Base-by-base conservation (phyloP, 1,140 invertebrate species). In the Leguminivora glycinivorella region DNA sequence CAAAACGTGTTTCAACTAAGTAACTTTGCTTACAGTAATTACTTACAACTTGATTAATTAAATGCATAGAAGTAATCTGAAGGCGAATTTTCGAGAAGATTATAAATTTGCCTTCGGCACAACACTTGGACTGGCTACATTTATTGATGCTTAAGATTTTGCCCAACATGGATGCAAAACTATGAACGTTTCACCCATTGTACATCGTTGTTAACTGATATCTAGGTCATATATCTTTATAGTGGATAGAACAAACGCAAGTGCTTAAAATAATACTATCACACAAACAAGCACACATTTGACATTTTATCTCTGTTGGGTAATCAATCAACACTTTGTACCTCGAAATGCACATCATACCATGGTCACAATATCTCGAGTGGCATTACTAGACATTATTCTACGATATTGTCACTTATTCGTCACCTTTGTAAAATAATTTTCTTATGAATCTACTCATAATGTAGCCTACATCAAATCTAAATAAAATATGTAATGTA, bases 301-400 rank as follows among this genome's bases (percentile, higher is more conserved):
- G 17, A 63, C 58, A 63, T 43, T 17, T 43, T 17, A 63, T 60
- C 31, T 40, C 17, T 70, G 68, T 75, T 66, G 72, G 72, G 66
- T 73, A 75, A 67, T 24, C 72, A 71, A 66, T 80, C 60, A 72
- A 74, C 77, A 80, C 66, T 88, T 88, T 88, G 86, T 87, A 88
- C 86, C 80, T 77, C 74, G 75, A 88, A 87, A 86, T 87, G 80
- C 82, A 81, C 60, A 67, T 68, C 74, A 73, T 79, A 75, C 75
- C 66, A 77, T 76, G 76, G 77, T 80, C 78, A 83, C 73, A 76
- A 67, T 68, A 56, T 68, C 71, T 69, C 70, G 67, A 72, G 75
- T 70, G 68, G 69, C 68, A 76, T 74, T 76, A 78, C 17, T 31
- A 67, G 26, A 31, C 12, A 31, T 14, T 63, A 63, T 63, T n/a